These are phyloP conservation scores for Nothocercus julius DNA, from an alignment of 2,113 vertebrate species.

Conservation along the genomic window DNA sequence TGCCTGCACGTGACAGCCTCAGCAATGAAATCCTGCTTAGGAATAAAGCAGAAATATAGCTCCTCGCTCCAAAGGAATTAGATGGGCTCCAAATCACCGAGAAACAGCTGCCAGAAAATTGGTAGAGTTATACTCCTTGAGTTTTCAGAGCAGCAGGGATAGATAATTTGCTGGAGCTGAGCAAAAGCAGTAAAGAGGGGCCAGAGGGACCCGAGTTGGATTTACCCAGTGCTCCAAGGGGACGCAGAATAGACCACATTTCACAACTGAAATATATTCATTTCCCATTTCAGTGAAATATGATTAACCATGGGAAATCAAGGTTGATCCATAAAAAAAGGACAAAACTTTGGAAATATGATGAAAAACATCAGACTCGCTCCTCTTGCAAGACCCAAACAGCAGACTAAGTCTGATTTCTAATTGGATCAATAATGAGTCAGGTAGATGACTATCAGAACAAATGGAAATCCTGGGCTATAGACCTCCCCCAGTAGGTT, in stretches of 20 bases:
- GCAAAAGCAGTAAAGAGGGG: not conserved
- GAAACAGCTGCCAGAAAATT: not conserved
- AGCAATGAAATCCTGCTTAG: not conserved
- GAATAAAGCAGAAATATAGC: not conserved
- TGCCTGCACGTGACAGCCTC: not conserved
- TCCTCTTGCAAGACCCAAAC: not conserved
- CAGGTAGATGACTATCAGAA: not conserved
- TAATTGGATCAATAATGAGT: not conserved
- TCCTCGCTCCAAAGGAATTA: not conserved
- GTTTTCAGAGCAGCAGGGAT: not conserved
- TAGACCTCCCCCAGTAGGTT: not conserved
- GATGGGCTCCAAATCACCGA: constrained; percentile 2
- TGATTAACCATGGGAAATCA: not conserved
- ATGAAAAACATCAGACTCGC: not conserved
- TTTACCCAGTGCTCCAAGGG: not conserved
- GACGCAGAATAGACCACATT: not conserved
- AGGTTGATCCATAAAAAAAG: not conserved
- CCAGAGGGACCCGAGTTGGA: not conserved
- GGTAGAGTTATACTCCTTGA: not conserved
- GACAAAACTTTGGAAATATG: not conserved
- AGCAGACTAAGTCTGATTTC: not conserved
- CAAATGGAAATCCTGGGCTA: not conserved
- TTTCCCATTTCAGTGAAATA: not conserved
- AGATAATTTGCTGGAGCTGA: not conserved
- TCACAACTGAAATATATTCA: not conserved